phyloP scores from a whole-genome alignment of 2,797 vertebrate genomes.

The Melanotaenia pygmaea region DNA sequence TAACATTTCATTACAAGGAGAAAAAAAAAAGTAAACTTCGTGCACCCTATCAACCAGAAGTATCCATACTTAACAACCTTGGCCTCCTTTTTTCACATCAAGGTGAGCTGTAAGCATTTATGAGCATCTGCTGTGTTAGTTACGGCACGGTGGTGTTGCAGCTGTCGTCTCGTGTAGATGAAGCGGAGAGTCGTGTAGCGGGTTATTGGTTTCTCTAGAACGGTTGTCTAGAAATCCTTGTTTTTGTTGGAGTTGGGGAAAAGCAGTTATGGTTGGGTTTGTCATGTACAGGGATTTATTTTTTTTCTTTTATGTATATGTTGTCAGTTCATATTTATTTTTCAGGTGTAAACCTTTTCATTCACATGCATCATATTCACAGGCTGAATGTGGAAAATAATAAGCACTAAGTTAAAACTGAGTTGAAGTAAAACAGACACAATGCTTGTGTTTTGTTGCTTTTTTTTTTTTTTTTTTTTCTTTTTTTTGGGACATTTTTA shows the following conservation, averaged over 20 bases:
- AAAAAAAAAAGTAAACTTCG: slow-evolving; percentile 14
- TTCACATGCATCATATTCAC: slow-evolving; percentile 46
- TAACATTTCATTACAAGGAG: neutral
- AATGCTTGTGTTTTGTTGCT: slow-evolving; percentile 18
- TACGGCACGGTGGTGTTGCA: slow-evolving; percentile 18
- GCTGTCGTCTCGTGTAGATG: slow-evolving; percentile 22
- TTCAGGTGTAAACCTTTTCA: slow-evolving; percentile 51
- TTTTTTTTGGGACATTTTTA: slow-evolving; percentile 32
- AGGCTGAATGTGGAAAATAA: slow-evolving; percentile 22
- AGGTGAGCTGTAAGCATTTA: slow-evolving; percentile 17
- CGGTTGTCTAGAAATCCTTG: neutral
- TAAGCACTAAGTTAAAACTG: slow-evolving; percentile 35
- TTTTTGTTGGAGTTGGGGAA: slow-evolving; percentile 11
- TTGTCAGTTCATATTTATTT: slow-evolving; percentile 73
- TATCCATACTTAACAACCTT: slow-evolving; percentile 7
- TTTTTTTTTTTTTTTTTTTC: slow-evolving; percentile 16
- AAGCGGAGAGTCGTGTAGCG: slow-evolving; percentile 8
- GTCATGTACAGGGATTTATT: slow-evolving; percentile 29
- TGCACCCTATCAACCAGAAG: slow-evolving; percentile 45
- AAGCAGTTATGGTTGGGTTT: slow-evolving; percentile 7
- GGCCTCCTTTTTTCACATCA: too few relatives aligned
- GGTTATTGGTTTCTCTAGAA: slow-evolving; percentile 19
- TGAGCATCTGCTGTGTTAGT: slow-evolving; percentile 20
- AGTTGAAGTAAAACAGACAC: slow-evolving; percentile 41
- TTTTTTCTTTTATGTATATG: slow-evolving; percentile 65